Base-by-base conservation (phyloP, 2,113 vertebrate genomes). In the Symphodus melops region DNA sequence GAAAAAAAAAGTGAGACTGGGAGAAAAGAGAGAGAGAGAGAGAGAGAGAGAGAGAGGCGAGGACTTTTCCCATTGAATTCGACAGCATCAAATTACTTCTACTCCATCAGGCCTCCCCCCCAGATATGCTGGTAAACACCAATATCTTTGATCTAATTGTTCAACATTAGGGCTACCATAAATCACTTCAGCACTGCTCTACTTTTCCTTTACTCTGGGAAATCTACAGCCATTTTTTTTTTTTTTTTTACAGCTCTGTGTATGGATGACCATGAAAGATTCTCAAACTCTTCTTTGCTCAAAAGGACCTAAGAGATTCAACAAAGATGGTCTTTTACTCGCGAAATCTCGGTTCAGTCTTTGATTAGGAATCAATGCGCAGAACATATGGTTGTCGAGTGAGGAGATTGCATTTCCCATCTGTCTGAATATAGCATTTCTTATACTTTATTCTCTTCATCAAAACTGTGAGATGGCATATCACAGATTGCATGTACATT, bases 381-480 rank as follows among this genome's bases (percentile, higher is more conserved):
- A 72, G 64, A 75, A 79, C 81, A 68, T 72, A 73, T 62, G 59
- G 68, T 51, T 58, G 59, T 49, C 0, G 1, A 73, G 49, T 59
- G 23, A 37, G 37, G 23, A 79, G 72, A 80, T 63, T 73, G 21
- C 3, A 78, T 85, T 83, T 73, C 9, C 67, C 79, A 77, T 88
- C 80, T 79, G 69, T 78, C 82, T 67, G 41, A 48, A 77, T 57
- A 42, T 37, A 63, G 44, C 14, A 71, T 73, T 42, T 20, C 73
- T 82, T 68, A 68, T 72, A 28, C 56, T 67, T 81, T 77, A 77
- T 85, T 81, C 48, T 74, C 59, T 67, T 77, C 62, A 89, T 85
- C 75, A 83, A 73, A 78, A 77, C 44, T 60, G 44, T 44, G 62
- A 74, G 59, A 86, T 79, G 71, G 37, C 72, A 68, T 48, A 72